A percentile compares a stretch with the other conserved stretches of the same genome.
Conservation (phyloP, 2,113 vertebrate genomes). For the Diphyllodes magnificus region DNA sequence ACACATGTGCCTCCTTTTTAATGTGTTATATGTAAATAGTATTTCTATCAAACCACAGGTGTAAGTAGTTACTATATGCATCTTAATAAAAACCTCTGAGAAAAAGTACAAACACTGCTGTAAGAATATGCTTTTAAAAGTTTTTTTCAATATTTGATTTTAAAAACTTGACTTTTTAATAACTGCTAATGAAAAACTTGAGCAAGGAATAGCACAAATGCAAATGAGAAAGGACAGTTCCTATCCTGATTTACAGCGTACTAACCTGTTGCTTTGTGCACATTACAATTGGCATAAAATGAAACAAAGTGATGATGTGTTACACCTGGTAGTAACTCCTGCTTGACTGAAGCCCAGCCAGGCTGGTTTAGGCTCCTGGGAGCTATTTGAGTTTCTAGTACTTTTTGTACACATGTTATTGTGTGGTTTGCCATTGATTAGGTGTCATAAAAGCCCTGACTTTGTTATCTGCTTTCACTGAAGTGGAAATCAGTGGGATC, state of each 20-base stretch:
- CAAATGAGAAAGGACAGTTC: not conserved
- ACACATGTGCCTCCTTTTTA: not conserved
- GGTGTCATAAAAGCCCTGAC: not conserved
- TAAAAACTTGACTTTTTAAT: not conserved
- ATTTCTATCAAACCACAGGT: not conserved
- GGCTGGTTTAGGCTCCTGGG: not conserved
- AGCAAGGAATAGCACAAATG: not conserved
- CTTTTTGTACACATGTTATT: not conserved
- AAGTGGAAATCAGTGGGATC: not conserved
- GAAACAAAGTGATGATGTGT: not conserved
- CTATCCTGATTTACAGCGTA: accelerated
- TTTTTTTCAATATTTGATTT: not conserved
- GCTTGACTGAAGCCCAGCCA: not conserved
- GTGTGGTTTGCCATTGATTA: not conserved
- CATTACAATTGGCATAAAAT: not conserved
- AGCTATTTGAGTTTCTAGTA: not conserved
- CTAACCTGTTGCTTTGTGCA: not conserved
- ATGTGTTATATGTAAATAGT: not conserved
- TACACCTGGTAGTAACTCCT: not conserved
- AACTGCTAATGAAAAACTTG: not conserved
- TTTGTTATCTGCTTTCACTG: not conserved
- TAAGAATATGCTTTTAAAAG: not conserved
- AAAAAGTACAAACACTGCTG: not conserved
- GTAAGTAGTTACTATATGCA: not conserved
- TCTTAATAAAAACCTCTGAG: not conserved